Percentiles rank a stretch among this genome's conserved stretches.
These are phyloP conservation scores for Hipparchia sbordonii DNA, from an alignment of 2,888 invertebrate species.

Conservation along the genomic window DNA sequence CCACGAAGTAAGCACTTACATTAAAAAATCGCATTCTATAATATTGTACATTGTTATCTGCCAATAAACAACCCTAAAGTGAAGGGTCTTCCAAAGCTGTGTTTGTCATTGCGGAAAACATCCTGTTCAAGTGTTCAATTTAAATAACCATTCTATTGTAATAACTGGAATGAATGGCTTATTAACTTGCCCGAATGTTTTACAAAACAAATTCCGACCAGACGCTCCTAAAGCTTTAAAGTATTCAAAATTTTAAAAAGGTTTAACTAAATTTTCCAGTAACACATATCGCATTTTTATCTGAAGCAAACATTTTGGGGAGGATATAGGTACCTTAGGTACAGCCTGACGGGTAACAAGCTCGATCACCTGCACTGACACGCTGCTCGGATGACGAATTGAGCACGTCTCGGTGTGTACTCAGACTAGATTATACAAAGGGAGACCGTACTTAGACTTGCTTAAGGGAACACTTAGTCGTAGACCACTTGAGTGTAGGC, in stretches of 20 bases:
- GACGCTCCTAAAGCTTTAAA: slow-evolving; percentile 1
- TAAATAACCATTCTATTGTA: no score
- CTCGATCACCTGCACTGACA: slow-evolving; percentile 4
- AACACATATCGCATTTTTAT: not conserved
- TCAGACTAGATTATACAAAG: slow-evolving; percentile 22
- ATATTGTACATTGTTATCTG: no score
- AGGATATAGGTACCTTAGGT: not conserved
- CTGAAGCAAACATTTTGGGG: not conserved
- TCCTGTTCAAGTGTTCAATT: no score
- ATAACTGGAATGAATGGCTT: no score
- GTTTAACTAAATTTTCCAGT: not conserved
- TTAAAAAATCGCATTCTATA: no score
- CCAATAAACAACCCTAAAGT: no score
- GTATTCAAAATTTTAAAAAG: not conserved
- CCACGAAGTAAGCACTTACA: no score
- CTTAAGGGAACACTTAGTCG: slow-evolving; percentile 36
- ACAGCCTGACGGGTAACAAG: not conserved
- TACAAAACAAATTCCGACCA: slow-evolving; percentile 3
- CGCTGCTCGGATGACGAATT: slow-evolving; percentile 13
- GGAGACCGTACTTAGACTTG: slow-evolving; percentile 4
- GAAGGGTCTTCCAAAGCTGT: no score
- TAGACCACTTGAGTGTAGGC: not conserved
- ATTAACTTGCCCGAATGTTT: not conserved
- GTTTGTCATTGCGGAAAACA: no score
- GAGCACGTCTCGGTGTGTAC: slow-evolving; percentile 19